Evolutionary conservation across 2,888 invertebrate genomes (phyloP).

Genomic region (Lasioglossum oenotherae): DNA sequence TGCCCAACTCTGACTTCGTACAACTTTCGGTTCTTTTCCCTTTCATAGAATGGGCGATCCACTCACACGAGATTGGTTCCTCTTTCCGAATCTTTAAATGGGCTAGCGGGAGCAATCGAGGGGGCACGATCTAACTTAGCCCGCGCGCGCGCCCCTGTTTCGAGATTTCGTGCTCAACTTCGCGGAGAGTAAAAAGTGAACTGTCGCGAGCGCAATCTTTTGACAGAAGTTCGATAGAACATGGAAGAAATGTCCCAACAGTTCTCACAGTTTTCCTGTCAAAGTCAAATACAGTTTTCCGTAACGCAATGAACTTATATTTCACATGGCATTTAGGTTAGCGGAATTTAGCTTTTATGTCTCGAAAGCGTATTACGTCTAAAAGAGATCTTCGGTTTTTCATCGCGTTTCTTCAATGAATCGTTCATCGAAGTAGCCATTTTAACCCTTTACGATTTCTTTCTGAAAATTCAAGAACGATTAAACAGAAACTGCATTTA

Average conservation of each 20-base stretch:
- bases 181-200: neutral
- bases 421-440: neutral
- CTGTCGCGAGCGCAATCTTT: conserved; percentile 13
- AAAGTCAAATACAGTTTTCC: neutral
- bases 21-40: conserved; percentile 10
- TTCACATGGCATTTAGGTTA: neutral
- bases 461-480: too few species aligned
- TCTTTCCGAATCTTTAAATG: conserved; percentile 7
- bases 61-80: conserved; percentile 27
- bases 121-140: neutral
- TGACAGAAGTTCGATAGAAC: neutral
- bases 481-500: too few species aligned
- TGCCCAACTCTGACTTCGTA: too few species aligned
- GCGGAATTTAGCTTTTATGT: neutral
- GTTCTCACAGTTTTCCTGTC: neutral
- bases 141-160: neutral
- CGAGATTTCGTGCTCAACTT: conserved; percentile 1
- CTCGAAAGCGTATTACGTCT: too few species aligned
- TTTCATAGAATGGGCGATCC: conserved; percentile 27
- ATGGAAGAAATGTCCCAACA: neutral
- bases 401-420: too few species aligned
- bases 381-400: too few species aligned
- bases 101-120: neutral
- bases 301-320: neutral
- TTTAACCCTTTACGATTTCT: too few species aligned